A percentile compares a stretch with the other conserved stretches of the same genome.
Evolutionary conservation across 2,888 invertebrate genomes (phyloP).

Genomic region (Caenorhabditis sp.): DNA sequence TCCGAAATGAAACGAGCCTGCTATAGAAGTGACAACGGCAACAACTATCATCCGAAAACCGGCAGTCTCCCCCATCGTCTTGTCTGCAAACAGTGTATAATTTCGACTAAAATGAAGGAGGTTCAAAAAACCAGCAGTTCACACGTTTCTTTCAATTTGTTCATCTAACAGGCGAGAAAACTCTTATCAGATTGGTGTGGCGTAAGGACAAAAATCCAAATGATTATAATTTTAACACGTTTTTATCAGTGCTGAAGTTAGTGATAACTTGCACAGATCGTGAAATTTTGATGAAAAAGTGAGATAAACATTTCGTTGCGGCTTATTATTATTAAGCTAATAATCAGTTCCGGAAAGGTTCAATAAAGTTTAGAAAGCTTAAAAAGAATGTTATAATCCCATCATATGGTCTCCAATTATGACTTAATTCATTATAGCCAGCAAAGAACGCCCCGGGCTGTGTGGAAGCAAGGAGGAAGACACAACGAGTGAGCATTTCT

Average conservation of each 20-base stretch:
- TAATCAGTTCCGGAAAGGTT: not conserved
- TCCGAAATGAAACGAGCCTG: constrained; percentile 73
- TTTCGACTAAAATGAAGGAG: not conserved
- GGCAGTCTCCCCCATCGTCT: constrained; percentile 44
- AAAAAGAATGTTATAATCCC: no score
- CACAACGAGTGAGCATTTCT: no score
- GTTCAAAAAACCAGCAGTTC: not conserved
- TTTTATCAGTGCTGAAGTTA: constrained; percentile 28
- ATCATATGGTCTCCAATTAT: no score
- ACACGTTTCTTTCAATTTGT: constrained; percentile 1
- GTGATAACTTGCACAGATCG: constrained; percentile 36
- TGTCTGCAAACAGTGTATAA: not conserved
- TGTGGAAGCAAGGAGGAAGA: no score
- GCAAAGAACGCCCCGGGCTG: no score
- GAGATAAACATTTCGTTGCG: no score
- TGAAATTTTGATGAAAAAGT: constrained; percentile 44
- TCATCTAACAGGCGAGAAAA: constrained; percentile 10
- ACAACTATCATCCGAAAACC: constrained; percentile 60
- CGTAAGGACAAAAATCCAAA: constrained; percentile 29
- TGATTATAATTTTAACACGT: constrained; percentile 46
- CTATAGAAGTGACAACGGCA: constrained; percentile 64
- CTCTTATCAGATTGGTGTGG: constrained; percentile 44
- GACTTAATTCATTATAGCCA: no score
- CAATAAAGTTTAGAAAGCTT: no score
- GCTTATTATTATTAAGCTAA: no score